phyloP scores from a whole-genome alignment of 2,113 vertebrate species.

The Strix uralensis region DNA sequence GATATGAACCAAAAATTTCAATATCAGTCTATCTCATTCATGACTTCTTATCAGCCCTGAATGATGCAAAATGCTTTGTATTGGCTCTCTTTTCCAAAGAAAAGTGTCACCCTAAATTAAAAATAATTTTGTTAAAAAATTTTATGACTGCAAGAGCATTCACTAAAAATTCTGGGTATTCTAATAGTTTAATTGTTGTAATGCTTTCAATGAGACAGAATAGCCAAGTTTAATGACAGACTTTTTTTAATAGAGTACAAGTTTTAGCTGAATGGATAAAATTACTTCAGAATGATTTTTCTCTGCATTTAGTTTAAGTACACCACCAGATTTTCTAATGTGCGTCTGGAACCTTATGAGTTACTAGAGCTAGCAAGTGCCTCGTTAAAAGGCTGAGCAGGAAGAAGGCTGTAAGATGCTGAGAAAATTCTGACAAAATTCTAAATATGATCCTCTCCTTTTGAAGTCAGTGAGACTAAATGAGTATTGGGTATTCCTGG shows the following conservation, averaged over 20 bases:
- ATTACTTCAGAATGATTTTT: background rate
- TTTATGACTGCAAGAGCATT: background rate
- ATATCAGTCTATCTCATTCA: background rate
- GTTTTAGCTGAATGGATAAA: background rate
- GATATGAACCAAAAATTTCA: background rate
- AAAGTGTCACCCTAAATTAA: background rate
- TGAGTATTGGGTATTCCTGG: background rate
- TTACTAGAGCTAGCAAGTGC: background rate
- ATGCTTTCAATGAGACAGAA: background rate
- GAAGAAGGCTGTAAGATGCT: background rate
- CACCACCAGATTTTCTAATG: background rate
- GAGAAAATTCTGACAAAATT: background rate
- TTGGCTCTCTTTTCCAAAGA: background rate
- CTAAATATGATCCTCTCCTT: background rate
- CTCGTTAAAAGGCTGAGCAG: background rate
- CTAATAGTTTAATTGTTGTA: background rate
- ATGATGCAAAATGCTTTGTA: background rate
- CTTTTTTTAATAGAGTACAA: background rate
- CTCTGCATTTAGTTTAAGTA: background rate
- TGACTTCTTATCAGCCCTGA: background rate
- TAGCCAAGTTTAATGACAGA: background rate
- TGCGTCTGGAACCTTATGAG: background rate
- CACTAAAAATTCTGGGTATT: background rate
- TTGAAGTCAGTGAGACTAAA: background rate
- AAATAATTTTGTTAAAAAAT: background rate